phyloP scores from a whole-genome alignment of 2,888 invertebrate species.

The Parthenolecanium corni region DNA sequence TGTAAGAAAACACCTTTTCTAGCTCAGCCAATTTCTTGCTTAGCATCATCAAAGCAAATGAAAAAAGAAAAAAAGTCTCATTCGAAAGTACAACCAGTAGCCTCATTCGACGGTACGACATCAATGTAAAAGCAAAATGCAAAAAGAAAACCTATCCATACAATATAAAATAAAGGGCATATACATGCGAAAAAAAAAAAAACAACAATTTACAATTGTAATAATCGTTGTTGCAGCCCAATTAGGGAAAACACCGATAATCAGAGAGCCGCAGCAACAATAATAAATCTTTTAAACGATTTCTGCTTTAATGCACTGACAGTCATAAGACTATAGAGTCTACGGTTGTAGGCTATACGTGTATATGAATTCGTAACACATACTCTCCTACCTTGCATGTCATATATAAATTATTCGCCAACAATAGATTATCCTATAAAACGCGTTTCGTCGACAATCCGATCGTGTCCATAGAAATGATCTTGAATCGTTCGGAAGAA shows the following conservation, averaged over 20 bases:
- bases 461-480: neutral
- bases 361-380: neutral
- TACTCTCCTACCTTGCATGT: conserved; percentile 10
- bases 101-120: neutral
- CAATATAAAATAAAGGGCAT: neutral
- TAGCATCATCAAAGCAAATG: no score
- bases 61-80: no score
- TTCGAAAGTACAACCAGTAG: no score
- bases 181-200: neutral
- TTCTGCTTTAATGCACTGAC: conserved; percentile 11
- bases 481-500: no score
- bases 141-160: no score
- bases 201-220: conserved; percentile 24
- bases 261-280: conserved; percentile 7
- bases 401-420: conserved; percentile 1
- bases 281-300: conserved; percentile 19
- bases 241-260: conserved; percentile 25
- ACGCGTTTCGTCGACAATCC: neutral
- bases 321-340: conserved; percentile 12
- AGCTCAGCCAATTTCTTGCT: conserved; percentile 2
- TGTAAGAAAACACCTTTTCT: conserved; percentile 11
- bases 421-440: conserved; percentile 8
- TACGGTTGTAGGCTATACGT: no score
- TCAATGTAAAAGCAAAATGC: conserved; percentile 1
- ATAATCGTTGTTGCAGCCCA: conserved; percentile 19